Base-by-base conservation (phyloP, 2,888 invertebrate species). In the Linyphia triangularis region DNA sequence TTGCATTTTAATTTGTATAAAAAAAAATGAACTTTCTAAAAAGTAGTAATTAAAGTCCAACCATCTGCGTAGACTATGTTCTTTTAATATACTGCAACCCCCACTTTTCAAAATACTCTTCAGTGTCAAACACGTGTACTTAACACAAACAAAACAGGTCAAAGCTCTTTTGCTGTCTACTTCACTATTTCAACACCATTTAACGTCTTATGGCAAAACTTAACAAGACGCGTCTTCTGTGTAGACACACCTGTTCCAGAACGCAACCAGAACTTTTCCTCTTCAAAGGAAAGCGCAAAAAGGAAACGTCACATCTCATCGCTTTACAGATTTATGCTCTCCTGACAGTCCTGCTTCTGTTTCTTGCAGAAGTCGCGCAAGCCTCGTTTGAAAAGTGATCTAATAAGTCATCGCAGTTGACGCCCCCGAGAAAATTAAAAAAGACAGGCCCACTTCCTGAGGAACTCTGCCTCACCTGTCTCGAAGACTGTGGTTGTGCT, bases 381-480 rank as follows among this genome's bases (percentile, higher is more conserved):
- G 72, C 28, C 28, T 73, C 40, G 77, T 51, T 81, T 28, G 61
- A 63, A 72, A 72, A 72, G 72, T 65, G 73, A 75, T 83, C 73
- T 51, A 75, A 82, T 57, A 65, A 61, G 78, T 79, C 78, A 67
- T 65, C 26, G 61, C 10, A 24, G 7, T 24, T 28, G 40, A 63
- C 77, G 40, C 61, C 73, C 59, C 19, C 37, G 59, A 28, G 67
- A 26, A 77, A 85, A 85, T 85, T 77, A 78, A 67, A 78, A 85
- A 61, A 57, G 85, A 85, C 85, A 85, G 69, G 69, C 77, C 69
- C 37, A 78, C 77, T 85, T 85, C 85, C 85, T 85, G 69, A 85
- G 85, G 85, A 85, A 85, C 85, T 85, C 37, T 70, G 77, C 59
- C 85, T 63, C 85, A 61, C 85, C 77, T 85, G 77, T 59, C 28